phyloP scores from a whole-genome alignment of 1,140 invertebrate species.

The Nomia melanderi region DNA sequence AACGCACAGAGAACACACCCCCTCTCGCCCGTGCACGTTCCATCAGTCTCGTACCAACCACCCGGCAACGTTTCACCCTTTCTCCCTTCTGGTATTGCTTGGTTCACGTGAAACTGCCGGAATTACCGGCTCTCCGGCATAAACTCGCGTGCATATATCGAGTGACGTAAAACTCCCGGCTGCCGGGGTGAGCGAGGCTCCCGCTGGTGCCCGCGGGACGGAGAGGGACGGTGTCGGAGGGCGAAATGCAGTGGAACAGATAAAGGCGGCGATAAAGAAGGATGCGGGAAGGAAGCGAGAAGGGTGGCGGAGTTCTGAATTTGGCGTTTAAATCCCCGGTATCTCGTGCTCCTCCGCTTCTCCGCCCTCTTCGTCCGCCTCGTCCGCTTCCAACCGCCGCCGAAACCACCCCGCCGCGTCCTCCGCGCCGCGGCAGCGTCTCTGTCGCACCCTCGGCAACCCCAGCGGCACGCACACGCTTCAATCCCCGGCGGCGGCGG shows the following conservation, averaged over 20 bases:
- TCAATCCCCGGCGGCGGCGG: constrained; percentile 21
- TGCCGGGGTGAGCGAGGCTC: constrained; percentile 6
- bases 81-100: constrained; percentile 2
- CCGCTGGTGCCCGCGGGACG: no score
- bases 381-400: no score
- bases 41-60: not conserved
- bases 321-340: constrained; percentile 66
- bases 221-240: not conserved
- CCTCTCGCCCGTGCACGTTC: not conserved
- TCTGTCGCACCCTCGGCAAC: constrained; percentile 20
- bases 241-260: not conserved
- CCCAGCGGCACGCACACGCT: constrained; percentile 8
- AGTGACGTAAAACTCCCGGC: constrained; percentile 73
- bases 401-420: not conserved
- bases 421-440: not conserved
- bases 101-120: constrained; percentile 67
- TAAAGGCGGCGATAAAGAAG: constrained; percentile 2
- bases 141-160: constrained; percentile 73
- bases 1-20: not conserved
- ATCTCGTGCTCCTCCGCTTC: not conserved
- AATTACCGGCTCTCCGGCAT: constrained; percentile 72
- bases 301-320: constrained; percentile 57
- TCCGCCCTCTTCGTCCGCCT: not conserved
- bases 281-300: not conserved
- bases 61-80: not conserved